phyloP scores from a whole-genome alignment of 2,888 invertebrate species.

The Caenorhabditis sp. region DNA sequence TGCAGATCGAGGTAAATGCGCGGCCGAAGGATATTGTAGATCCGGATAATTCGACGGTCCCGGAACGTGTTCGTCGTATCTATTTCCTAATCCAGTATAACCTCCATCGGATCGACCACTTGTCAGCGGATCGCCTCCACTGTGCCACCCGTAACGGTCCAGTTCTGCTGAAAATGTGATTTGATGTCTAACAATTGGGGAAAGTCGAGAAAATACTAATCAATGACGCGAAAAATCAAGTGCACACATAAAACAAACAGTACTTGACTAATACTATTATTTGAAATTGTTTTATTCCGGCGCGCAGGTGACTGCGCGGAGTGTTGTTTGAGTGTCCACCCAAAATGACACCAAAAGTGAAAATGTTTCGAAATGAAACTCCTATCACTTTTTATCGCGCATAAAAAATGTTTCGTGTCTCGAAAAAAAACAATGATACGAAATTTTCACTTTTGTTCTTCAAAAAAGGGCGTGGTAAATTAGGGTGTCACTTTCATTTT shows the following conservation, averaged over 20 bases:
- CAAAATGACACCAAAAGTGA: no score
- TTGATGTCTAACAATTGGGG: not conserved
- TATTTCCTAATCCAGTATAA: slow-evolving; percentile 13
- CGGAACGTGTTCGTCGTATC: slow-evolving; percentile 29
- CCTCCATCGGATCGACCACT: slow-evolving; percentile 7
- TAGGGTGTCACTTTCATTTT: not conserved
- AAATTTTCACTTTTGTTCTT: not conserved
- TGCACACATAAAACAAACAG: no score
- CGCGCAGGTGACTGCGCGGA: not conserved
- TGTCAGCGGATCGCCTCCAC: slow-evolving; percentile 4
- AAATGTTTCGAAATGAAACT: no score
- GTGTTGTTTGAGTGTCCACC: not conserved
- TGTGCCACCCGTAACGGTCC: slow-evolving; percentile 38
- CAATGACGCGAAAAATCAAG: not conserved
- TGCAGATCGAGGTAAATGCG: not conserved
- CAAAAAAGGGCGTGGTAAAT: not conserved
- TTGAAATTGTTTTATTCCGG: not conserved
- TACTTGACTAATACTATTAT: not conserved
- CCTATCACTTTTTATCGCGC: no score
- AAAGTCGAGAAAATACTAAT: slow-evolving; percentile 3
- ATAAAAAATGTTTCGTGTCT: no score
- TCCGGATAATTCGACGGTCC: slow-evolving; percentile 41
- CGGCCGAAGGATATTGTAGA: not conserved
- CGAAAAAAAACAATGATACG: no score
- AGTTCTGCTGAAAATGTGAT: slow-evolving; percentile 5